phyloP scores from a whole-genome alignment of 2,113 vertebrate genomes.

The Aviceda subcristata region DNA sequence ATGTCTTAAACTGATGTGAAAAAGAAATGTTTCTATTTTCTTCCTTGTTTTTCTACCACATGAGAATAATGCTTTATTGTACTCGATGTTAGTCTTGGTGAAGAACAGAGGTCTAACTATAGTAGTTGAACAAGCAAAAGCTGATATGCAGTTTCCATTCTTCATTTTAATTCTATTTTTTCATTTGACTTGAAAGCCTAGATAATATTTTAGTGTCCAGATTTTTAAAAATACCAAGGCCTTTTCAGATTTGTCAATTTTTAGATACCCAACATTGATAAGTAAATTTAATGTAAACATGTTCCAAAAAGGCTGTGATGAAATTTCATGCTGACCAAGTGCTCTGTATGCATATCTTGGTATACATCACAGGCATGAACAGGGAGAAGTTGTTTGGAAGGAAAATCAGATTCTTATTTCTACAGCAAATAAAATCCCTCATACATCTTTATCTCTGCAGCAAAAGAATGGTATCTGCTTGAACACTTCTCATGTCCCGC shows the following conservation, averaged over 20 bases:
- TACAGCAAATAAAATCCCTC: neutral
- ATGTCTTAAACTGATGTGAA: constrained; percentile 24
- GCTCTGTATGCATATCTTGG: neutral
- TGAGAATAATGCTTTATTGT: constrained; percentile 39
- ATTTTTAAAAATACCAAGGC: neutral
- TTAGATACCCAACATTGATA: neutral
- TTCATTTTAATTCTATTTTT: neutral
- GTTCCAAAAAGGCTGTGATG: neutral
- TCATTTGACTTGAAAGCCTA: neutral
- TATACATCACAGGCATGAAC: neutral
- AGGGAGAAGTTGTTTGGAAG: neutral
- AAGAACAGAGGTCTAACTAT: neutral
- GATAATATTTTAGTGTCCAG: neutral
- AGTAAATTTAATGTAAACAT: neutral
- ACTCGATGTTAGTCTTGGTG: neutral
- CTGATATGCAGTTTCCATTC: neutral
- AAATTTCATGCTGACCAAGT: neutral
- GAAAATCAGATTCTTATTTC: neutral
- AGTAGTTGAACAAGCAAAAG: neutral
- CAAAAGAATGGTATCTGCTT: neutral
- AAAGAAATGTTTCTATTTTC: neutral
- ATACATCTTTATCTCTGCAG: neutral
- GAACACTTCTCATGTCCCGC: neutral
- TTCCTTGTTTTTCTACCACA: constrained; percentile 10
- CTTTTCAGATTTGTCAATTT: neutral